Base-by-base conservation (phyloP, 2,888 invertebrate genomes). In the Crocallis elinguaria region DNA sequence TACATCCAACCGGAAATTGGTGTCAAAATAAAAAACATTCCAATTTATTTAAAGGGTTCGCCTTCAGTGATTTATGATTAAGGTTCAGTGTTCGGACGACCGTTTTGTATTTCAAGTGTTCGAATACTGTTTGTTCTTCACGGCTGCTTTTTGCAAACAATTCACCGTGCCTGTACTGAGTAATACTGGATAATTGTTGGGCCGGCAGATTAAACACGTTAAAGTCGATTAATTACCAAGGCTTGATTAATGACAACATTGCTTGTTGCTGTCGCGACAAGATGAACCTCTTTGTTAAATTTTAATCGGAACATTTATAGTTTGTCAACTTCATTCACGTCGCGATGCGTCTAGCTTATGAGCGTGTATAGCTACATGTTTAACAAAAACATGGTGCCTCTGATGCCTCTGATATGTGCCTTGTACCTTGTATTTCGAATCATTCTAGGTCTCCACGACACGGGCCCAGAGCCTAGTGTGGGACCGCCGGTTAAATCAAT, bases 151-250 rank as follows among this genome's bases (percentile, higher is more conserved):
- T 61, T 60, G 45, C 58, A 59, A 69, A 67, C 69, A 69, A 66
- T 68, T 61, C 70, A 73, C 70, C 62, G 63, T 74, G 67, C 68
- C 3, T 5, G 29, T 66, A 32, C 23, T 44, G 12, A 57, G 46
- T 67, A 68, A 21, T 21, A 65, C 67, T 63, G 60, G 30, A 36
- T 60, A 46, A 55, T 61, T 50, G 49, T 44, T 67, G 44, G 56
- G 64, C 59, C 62, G 60, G 39, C 46, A 67, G 69, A 75, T 77
- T 71, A 71, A 70, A 66, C 67, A 64, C 49, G 60, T 69, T 66
- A 17, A 50, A 36, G n/a, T 32, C 27, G 32, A 57, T 52, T 53
- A 53, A 59, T 57, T 42, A 56, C 45, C 19, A 42, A 45, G 46
- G 32, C 27, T 53, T 60, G 56, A 63, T 60, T 63, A 58, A 63